Evolutionary conservation across 2,113 vertebrate genomes (phyloP), one percentile per base, ranked within the genome.

Genomic region (Paraplagusia blochii): DNA sequence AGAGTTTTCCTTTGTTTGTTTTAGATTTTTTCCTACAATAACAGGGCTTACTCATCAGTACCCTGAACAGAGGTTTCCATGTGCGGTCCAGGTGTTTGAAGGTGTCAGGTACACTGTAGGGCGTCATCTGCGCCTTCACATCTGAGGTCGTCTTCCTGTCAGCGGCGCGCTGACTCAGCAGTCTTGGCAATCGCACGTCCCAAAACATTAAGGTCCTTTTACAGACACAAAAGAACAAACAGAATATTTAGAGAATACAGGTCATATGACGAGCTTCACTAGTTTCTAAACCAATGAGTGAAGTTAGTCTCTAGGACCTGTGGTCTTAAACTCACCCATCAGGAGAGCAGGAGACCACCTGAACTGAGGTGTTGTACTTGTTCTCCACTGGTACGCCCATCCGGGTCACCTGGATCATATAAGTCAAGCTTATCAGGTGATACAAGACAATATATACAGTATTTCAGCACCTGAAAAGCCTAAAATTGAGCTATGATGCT

Each of bases 11-110:
- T 13, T 40, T 12, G 7, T 40, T 9, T 12, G 17, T 61, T 68
- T 55, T 11, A 35, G 50, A 55, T 69, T 54, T 29, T 29, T 29
- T n/a, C n/a, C 22, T 29, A 29, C 22, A 29, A 29, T 29, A 29
- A 44, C 18, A 38, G 9, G 16, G 33, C 1, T 0, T 50, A 17
- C 22, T 17, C 35, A 8, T 47, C 17, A 53, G 4, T 90, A 95
- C 96, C 91, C 72, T 92, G 63, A 88, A 59, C 7, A 95, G 73
- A 48, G 96, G 96, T 78, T 92, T 95, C 95, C 96, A 99, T 53
- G 74, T 78, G 29, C 92, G 83, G 80, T 93, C 88, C 52, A 93
- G 82, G 49, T 93, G 89, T 63, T 92, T 88, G 82, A 92, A 94
- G 0, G 91, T 91, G 59, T 88, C 59, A 0, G 90, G 85, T 45